Base-by-base conservation (phyloP, 1,140 invertebrate species). In the Watersipora subatra region DNA sequence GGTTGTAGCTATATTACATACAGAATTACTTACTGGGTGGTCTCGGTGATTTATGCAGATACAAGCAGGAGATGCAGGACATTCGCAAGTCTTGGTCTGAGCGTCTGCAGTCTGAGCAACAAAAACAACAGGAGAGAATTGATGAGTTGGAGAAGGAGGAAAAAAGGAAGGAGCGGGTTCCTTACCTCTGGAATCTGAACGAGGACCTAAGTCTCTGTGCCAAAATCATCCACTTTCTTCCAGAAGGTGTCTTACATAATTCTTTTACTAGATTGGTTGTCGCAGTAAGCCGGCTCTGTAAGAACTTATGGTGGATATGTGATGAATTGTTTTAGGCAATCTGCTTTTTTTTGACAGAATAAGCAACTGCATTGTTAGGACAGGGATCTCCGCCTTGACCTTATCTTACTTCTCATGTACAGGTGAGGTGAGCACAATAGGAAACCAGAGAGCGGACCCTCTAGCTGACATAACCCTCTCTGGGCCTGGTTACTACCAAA, bases 21-120 rank as follows among this genome's bases (percentile, higher is more conserved):
- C n/a, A n/a, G n/a, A n/a, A n/a, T n/a, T n/a, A n/a, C n/a, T n/a
- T n/a, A n/a, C n/a, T n/a, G n/a, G n/a, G n/a, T n/a, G n/a, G n/a
- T n/a, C n/a, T n/a, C n/a, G n/a, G n/a, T n/a, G n/a, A n/a, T n/a
- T n/a, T n/a, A n/a, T 20, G 2, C 20, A 62, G 61, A 62, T 67
- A 69, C 62, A 67, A 64, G 46, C 61, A 69, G n/a, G 66, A 69
- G 62, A 67, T 69, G 65, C 59, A 58, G n/a, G 59, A 67, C 62
- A 59, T 64, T n/a, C 34, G 64, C 25, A 30, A n/a, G 55, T 28
- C 66, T 22, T 67, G 62, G 57, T 22, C 63, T 26, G 59, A 67
- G 58, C 30, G 66, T n/a, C 65, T 69, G 22, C 2, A n/a, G n/a
- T n/a, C 7, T 12, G 34, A 46, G 34, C 34, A 46, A 46, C 7